These are phyloP conservation scores for Crioceris asparagi DNA, from an alignment of 2,888 invertebrate genomes.

Conservation along the genomic window DNA sequence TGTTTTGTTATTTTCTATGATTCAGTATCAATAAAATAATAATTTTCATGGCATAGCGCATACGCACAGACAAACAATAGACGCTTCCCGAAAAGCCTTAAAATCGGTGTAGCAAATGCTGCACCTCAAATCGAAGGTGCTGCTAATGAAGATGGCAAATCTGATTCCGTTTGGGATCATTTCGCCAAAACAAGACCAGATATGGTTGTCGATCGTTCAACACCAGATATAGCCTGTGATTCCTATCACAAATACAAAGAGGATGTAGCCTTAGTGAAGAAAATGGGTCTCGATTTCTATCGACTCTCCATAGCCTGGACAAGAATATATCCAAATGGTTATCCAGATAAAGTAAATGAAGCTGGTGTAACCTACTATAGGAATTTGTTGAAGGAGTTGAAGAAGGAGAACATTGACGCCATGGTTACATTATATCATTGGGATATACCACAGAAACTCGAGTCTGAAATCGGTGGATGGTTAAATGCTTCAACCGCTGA, in stretches of 20 bases:
- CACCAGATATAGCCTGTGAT: constrained; percentile 54
- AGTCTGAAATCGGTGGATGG: constrained; percentile 52
- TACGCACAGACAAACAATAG: too few species aligned
- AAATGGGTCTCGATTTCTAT: constrained; percentile 47
- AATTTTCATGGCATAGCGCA: too few species aligned
- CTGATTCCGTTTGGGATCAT: constrained; percentile 19
- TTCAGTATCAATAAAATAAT: too few species aligned
- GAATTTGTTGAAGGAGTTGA: constrained; percentile 58
- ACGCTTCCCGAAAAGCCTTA: constrained; percentile 18
- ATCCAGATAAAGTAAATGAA: constrained; percentile 49
- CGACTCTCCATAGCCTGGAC: constrained; percentile 23
- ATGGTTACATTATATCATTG: constrained; percentile 51
- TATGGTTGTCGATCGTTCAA: constrained; percentile 24
- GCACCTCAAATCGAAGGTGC: constrained; percentile 28
- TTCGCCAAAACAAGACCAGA: constrained; percentile 12
- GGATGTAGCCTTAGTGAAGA: constrained; percentile 47
- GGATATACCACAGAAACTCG: constrained; percentile 21
- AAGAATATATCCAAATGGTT: constrained; percentile 47
- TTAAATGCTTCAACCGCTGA: constrained; percentile 51
- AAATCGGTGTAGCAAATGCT: constrained; percentile 27
- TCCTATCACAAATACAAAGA: constrained; percentile 54
- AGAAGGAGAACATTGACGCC: constrained; percentile 42
- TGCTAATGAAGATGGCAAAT: constrained; percentile 25
- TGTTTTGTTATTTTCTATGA: too few species aligned
- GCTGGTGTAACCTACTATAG: constrained; percentile 66